Percentiles rank a stretch among this genome's conserved stretches.
phyloP scores from a whole-genome alignment of 2,888 invertebrate genomes.

The Sarcophaga variegata region DNA sequence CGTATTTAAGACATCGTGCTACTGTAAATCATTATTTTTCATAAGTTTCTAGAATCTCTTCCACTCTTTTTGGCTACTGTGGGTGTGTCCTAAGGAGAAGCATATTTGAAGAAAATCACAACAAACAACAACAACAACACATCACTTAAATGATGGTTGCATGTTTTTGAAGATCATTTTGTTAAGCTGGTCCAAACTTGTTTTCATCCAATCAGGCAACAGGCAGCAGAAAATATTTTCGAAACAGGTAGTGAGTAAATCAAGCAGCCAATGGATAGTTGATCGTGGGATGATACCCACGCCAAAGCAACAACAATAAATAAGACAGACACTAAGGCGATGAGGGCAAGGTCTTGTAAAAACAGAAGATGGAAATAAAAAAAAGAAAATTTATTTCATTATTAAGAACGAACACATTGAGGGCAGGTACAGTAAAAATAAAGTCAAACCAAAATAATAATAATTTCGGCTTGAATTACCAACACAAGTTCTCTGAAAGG shows the following conservation, averaged over 20 bases:
- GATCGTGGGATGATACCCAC: constrained; percentile 44
- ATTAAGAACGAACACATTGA: not conserved
- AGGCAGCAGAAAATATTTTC: constrained; percentile 24
- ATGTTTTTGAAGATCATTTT: constrained; percentile 60
- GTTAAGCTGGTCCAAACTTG: constrained; percentile 61
- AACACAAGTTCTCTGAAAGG: not conserved
- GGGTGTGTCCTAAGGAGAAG: constrained; percentile 43
- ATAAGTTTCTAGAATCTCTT: too few species aligned
- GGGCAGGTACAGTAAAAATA: too few species aligned
- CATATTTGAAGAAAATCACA: constrained; percentile 32
- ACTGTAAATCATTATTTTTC: too few species aligned
- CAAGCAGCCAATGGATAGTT: constrained; percentile 19
- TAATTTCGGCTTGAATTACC: constrained; percentile 5
- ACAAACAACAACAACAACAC: constrained; percentile 31
- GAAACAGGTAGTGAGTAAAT: constrained; percentile 58
- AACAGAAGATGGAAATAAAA: not conserved
- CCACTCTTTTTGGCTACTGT: not conserved
- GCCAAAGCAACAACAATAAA: not conserved
- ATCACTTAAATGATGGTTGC: constrained; percentile 50
- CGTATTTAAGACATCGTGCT: too few species aligned
- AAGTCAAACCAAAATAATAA: too few species aligned
- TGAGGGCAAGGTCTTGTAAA: not conserved
- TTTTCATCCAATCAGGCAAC: constrained; percentile 68
- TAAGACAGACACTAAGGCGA: not conserved
- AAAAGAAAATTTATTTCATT: not conserved